Evolutionary conservation across 2,113 vertebrate genomes (phyloP).

Genomic region (Buteo buteo): DNA sequence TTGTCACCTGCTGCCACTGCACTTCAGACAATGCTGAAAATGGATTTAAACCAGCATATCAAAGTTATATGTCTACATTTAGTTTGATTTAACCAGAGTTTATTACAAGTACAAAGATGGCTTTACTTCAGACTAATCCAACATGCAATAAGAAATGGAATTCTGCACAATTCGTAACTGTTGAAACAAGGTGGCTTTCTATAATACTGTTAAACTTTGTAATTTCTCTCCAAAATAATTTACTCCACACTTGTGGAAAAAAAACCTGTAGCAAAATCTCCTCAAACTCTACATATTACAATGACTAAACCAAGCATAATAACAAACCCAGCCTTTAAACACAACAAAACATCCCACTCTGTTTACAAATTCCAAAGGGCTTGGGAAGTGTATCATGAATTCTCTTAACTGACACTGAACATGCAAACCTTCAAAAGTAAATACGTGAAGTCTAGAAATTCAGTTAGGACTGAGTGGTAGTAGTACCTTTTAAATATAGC

Average conservation of each 20-base stretch:
- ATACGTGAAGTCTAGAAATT: not conserved
- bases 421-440: not conserved
- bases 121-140: not conserved
- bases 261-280: not conserved
- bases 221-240: not conserved
- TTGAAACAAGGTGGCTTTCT: not conserved
- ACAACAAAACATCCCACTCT: not conserved
- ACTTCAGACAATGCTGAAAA: not conserved
- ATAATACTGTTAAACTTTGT: not conserved
- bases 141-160: not conserved
- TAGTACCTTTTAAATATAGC: not conserved
- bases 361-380: not conserved
- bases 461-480: not conserved
- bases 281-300: not conserved
- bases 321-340: not conserved
- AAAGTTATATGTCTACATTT: not conserved
- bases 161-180: not conserved
- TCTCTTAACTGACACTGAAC: not conserved
- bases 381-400: not conserved
- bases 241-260: not conserved
- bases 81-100: not conserved
- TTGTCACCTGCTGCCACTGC: not conserved
- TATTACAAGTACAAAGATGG: not conserved
- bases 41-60: not conserved
- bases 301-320: not conserved